A percentile compares a stretch with the other conserved stretches of the same genome.
Conservation (phyloP, 2,113 vertebrate genomes). For the Tupaia tana region DNA sequence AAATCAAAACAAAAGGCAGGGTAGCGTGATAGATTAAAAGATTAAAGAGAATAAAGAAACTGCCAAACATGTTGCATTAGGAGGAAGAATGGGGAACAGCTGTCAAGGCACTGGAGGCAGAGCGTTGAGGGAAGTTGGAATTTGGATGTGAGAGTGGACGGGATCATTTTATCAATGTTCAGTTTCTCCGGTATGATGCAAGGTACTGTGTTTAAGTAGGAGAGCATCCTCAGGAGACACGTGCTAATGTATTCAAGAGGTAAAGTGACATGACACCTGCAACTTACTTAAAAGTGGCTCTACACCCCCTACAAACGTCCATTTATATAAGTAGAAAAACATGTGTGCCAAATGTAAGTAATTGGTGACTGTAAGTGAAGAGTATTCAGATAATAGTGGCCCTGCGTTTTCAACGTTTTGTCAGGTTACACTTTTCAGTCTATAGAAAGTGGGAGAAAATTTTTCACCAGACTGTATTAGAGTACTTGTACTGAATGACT, state of each 20-base stretch:
- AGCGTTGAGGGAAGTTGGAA: background rate
- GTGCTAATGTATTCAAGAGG: background rate
- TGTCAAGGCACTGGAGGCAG: background rate
- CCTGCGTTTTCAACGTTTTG: background rate
- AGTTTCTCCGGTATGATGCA: background rate
- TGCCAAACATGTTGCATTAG: background rate
- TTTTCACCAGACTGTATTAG: background rate
- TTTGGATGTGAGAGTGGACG: background rate
- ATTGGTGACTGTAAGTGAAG: background rate
- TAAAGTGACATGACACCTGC: background rate
- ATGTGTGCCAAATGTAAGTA: background rate
- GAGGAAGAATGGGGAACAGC: background rate
- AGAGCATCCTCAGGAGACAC: background rate
- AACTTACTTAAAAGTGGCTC: background rate
- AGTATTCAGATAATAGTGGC: background rate
- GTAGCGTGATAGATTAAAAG: background rate
- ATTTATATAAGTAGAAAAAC: background rate
- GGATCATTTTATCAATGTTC: background rate
- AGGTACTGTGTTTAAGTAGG: background rate
- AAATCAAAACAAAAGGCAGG: background rate
- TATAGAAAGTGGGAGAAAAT: background rate
- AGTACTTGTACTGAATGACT: background rate
- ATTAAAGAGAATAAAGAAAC: background rate
- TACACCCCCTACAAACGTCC: background rate
- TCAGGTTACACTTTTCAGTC: conserved; percentile 11